These are phyloP conservation scores for Ficedula albicollis DNA, from an alignment of 2,797 vertebrate genomes.

Conservation along the genomic window DNA sequence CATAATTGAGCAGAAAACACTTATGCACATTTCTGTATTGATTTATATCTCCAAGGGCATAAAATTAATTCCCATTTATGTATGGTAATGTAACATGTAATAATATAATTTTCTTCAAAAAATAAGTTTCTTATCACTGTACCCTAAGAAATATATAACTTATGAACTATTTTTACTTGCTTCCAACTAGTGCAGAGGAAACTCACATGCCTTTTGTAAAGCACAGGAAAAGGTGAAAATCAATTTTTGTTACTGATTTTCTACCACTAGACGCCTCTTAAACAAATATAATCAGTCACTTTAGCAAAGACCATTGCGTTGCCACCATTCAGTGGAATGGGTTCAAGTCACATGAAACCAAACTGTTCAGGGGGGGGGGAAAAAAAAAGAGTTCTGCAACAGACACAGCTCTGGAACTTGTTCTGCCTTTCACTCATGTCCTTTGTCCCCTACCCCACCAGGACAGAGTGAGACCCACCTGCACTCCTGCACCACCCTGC, in stretches of 20 bases:
- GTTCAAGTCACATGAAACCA: neutral
- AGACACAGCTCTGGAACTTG: neutral
- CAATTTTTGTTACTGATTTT: neutral
- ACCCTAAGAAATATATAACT: neutral
- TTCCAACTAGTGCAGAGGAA: neutral
- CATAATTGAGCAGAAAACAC: neutral
- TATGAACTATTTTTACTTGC: neutral
- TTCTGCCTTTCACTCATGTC: neutral
- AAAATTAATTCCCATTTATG: neutral
- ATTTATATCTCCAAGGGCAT: neutral
- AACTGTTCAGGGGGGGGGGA: fast-evolving
- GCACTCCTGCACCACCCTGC: fast-evolving
- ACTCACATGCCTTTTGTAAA: neutral
- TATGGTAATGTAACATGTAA: neutral
- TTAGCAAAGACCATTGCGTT: neutral
- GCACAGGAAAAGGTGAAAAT: neutral
- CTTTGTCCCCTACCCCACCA: neutral
- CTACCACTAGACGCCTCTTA: neutral
- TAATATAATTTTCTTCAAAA: neutral
- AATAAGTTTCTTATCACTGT: neutral
- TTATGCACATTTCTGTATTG: neutral
- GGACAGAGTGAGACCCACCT: neutral
- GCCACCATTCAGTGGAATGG: neutral
- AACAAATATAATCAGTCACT: neutral
- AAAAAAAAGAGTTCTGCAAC: neutral